Evolutionary conservation across 2,888 invertebrate genomes (phyloP).

Genomic region (Pyrgus malvae): DNA sequence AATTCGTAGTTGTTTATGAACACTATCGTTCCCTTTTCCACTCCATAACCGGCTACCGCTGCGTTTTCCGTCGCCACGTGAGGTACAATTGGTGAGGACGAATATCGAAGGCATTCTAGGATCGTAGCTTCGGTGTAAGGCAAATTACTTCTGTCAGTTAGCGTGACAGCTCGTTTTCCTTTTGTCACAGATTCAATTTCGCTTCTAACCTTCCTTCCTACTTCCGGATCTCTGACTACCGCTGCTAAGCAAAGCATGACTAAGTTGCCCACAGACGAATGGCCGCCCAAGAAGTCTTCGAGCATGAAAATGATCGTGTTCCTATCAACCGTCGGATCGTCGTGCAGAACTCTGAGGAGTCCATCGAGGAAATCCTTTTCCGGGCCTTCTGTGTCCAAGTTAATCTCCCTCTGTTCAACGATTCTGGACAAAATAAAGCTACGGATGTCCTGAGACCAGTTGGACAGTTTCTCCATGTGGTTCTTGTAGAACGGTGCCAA

Average conservation of each 20-base stretch:
- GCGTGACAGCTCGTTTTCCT: constrained; percentile 79
- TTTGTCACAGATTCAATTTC: constrained; percentile 85
- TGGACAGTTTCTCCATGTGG: constrained; percentile 85
- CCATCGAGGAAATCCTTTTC: constrained; percentile 92
- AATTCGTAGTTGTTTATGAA: constrained; percentile 92
- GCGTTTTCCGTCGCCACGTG: constrained; percentile 92
- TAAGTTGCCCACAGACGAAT: constrained; percentile 93
- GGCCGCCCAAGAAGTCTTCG: constrained; percentile 94
- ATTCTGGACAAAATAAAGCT: constrained; percentile 88
- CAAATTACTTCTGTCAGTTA: constrained; percentile 85
- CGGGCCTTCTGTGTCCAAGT: constrained; percentile 81
- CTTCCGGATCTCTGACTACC: constrained; percentile 84
- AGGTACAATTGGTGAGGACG: constrained; percentile 94
- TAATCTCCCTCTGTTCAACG: constrained; percentile 81
- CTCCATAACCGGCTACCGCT: constrained; percentile 85
- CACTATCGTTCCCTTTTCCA: constrained; percentile 89
- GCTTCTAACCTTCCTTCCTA: constrained; percentile 83
- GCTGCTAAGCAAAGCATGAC: constrained; percentile 89
- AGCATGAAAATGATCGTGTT: constrained; percentile 91
- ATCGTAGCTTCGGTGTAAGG: constrained; percentile 92
- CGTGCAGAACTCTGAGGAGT: constrained; percentile 85
- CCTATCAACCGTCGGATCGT: constrained; percentile 85
- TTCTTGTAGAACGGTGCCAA: constrained; percentile 86
- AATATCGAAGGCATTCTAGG: constrained; percentile 88
- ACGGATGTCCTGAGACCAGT: constrained; percentile 87